These are phyloP conservation scores for Oxyscelio sp. DNA, from an alignment of 2,888 invertebrate species.

Conservation along the genomic window DNA sequence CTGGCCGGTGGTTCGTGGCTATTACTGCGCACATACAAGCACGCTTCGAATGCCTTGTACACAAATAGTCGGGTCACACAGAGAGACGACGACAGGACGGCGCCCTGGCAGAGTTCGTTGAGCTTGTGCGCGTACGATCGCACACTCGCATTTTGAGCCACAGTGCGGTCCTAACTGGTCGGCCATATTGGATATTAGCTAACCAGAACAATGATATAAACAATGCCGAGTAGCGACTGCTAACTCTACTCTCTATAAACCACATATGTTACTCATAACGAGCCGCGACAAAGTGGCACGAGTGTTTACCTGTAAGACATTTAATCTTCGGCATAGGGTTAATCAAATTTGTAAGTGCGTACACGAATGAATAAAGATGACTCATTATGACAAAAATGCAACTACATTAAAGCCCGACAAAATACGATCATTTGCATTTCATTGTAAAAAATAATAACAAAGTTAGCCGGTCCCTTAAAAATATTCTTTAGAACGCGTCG, in stretches of 20 bases:
- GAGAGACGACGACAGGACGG: slow-evolving; percentile 21
- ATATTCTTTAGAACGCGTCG: slow-evolving; percentile 26
- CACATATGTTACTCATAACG: slow-evolving; percentile 22
- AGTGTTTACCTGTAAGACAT: slow-evolving; percentile 52
- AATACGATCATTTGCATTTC: slow-evolving; percentile 46
- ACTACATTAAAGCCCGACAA: slow-evolving; percentile 40
- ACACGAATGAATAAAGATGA: slow-evolving; percentile 63
- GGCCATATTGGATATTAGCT: slow-evolving; percentile 88
- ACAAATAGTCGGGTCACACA: slow-evolving; percentile 75
- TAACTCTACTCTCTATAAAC: slow-evolving; percentile 74
- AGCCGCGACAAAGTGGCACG: slow-evolving; percentile 36
- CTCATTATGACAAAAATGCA: slow-evolving; percentile 4
- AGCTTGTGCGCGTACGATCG: slow-evolving; percentile 46
- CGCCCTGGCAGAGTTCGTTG: slow-evolving; percentile 31
- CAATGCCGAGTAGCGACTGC: slow-evolving; percentile 77
- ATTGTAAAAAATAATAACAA: slow-evolving; percentile 23
- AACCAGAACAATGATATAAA: slow-evolving; percentile 88
- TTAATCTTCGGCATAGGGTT: slow-evolving; percentile 46
- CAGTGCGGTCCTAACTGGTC: slow-evolving; percentile 84
- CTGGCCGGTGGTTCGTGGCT: slow-evolving; percentile 84
- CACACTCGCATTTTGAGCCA: slow-evolving; percentile 67
- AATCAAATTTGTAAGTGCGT: slow-evolving; percentile 51
- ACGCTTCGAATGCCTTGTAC: slow-evolving; percentile 79
- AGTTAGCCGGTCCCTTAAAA: slow-evolving; percentile 17
- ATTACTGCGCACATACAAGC: slow-evolving; percentile 83